phyloP scores from a whole-genome alignment of 2,888 invertebrate species.

The Dicycla oo region DNA sequence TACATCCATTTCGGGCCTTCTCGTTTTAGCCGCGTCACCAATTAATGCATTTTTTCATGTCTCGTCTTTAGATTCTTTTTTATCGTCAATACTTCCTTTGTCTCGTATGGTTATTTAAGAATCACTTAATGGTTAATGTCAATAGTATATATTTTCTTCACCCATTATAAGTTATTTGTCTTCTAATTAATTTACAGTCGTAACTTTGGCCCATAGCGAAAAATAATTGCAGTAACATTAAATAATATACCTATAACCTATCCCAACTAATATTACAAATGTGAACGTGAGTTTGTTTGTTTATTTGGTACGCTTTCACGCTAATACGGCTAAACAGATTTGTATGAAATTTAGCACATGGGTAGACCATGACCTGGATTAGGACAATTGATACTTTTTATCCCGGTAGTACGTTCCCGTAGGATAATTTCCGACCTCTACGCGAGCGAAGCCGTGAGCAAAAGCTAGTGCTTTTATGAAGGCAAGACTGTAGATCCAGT shows the following conservation, averaged over 20 bases:
- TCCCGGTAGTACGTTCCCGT: no score
- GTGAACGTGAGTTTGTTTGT: no score
- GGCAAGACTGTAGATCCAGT: not conserved
- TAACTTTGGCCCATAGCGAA: not conserved
- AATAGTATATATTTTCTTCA: conserved; percentile 10
- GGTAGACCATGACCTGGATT: no score
- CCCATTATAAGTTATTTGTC: not conserved
- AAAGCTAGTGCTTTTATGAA: no score
- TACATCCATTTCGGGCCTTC: conserved; percentile 77
- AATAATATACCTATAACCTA: not conserved
- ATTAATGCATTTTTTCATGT: conserved; percentile 84
- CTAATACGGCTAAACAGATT: no score
- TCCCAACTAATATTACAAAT: no score
- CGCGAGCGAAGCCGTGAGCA: no score
- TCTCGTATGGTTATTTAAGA: conserved; percentile 47
- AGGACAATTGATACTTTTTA: no score
- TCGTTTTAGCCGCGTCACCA: conserved; percentile 79
- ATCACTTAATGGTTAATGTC: conserved; percentile 37
- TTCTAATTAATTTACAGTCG: not conserved
- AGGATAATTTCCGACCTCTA: no score
- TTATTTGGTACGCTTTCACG: no score
- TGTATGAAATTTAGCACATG: no score
- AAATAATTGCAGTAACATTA: not conserved
- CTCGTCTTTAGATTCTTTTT: conserved; percentile 65
- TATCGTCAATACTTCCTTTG: conserved; percentile 71